Evolutionary conservation across 2,797 vertebrate species (phyloP), one percentile per base, ranked within the genome.

Genomic region (Cheirogaleus major): DNA sequence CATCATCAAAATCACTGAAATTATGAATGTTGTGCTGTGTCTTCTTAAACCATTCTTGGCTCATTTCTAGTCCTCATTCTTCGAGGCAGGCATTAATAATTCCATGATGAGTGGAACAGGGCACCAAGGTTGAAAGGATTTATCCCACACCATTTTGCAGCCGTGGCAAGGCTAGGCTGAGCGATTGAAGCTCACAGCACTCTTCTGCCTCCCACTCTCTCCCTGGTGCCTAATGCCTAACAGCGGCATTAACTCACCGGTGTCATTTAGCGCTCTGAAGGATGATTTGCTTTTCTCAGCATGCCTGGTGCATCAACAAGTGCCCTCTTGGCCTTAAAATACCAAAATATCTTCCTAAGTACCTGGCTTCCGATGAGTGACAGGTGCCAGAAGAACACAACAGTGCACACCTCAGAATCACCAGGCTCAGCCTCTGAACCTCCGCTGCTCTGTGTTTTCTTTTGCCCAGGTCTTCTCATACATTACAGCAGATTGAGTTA

Each of bases 211-310:
- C 89, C 73, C 48, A 23, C 78, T 69, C 1, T 6, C 18, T 55
- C 23, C 70, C 41, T n/a, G 17, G 7, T 25, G 45, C 65, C 12
- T 43, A 32, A 80, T 22, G n/a, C 80, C 61, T 63, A 69, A 93
- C 72, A 92, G 69, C 61, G 50, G 78, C 88, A 72, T 95, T 85
- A 70, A 57, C 72, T 88, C 90, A 63, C 11, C 0, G 0, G n/a
- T 15, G 30, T 70, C 81, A 18, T 79, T 92, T 65, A 69, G 73
- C 8, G 30, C 25, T 7, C 10, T 27, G 61, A 89, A 92, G 90
- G 61, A 79, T 48, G 55, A 55, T 57, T 65, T 84, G 61, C 92
- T 95, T 69, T 83, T 73, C 92, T 93, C 81, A 90, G 92, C 80
- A 48, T 79, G 93, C 50, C 81, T 95, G 38, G 67, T 79, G 20